Base-by-base conservation (phyloP, 2,888 invertebrate genomes). In the Apamea anceps region DNA sequence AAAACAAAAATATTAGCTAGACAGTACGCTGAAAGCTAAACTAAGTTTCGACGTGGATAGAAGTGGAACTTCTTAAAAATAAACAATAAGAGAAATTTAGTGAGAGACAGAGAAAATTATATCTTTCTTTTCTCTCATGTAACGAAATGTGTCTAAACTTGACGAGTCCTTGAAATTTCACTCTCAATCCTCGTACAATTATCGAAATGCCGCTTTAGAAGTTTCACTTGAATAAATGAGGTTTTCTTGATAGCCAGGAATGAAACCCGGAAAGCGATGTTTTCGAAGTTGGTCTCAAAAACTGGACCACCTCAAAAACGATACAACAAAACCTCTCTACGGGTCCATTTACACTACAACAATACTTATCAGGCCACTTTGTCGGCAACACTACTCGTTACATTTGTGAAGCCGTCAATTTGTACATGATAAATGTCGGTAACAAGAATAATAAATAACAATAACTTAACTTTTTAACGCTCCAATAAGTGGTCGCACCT, bases 341-440 rank as follows among this genome's bases (percentile, higher is more conserved):
- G 77, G 75, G 65, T 25, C 81, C 77, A 75, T 82, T 51, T 63
- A n/a, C 48, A 65, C 45, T 57, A n/a, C 15, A 68, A 66, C 21
- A 83, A 80, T 75, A 77, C 76, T 71, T 84, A 81, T 79, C 79
- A 66, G 77, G 63, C 77, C 70, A 57, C 75, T 81, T 60, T 87
- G 83, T 80, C 85, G 82, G 84, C 85, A 83, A 82, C 75, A 79
- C 82, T 74, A 65, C 91, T 91, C 87, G 92, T 89, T 90, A 89
- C 88, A 87, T 79, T 84, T 85, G 81, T 84, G 87, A 91, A 91
- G 89, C 91, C 91, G 88, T 92, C 92, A 93, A 93, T 94, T 94
- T 93, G 90, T 88, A 79, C 85, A 90, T 92, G 93, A 93, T 92
- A 88, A 91, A 93, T 90, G 91, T 80, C 48, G 77, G 74, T 86